Evolutionary conservation across 2,888 invertebrate genomes (phyloP).

Genomic region (Andricus quercusramuli): DNA sequence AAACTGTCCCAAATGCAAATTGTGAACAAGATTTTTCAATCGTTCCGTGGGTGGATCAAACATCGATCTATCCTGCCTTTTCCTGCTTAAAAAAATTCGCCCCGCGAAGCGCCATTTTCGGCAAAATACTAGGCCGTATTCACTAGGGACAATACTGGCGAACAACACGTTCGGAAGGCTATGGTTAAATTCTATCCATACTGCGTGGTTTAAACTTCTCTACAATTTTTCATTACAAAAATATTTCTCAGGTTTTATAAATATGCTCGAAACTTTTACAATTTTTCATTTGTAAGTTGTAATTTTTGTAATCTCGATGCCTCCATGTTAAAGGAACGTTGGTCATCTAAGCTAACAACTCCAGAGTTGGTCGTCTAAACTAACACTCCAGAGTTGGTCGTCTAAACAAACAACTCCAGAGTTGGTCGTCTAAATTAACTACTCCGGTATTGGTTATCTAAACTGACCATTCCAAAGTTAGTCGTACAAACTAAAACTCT

Average conservation of each 20-base stretch:
- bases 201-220: background rate
- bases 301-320: too few relatives aligned
- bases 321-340: too few relatives aligned
- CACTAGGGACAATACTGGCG: background rate
- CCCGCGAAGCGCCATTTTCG: background rate
- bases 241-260: background rate
- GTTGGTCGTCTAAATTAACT: too few relatives aligned
- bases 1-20: constrained; percentile 26
- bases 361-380: too few relatives aligned
- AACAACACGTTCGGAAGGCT: background rate
- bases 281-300: background rate
- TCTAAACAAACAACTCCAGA: too few relatives aligned
- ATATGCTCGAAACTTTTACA: constrained; percentile 4
- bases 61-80: background rate
- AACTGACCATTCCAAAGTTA: too few relatives aligned
- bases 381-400: too few relatives aligned
- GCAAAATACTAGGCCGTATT: background rate
- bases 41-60: background rate
- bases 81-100: constrained; percentile 17
- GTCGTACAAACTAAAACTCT: too few relatives aligned
- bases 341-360: too few relatives aligned
- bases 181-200: background rate
- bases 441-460: too few relatives aligned
- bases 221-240: background rate
- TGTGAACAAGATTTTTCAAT: background rate